phyloP scores from a whole-genome alignment of 2,888 invertebrate genomes.

The Thumatha senex region DNA sequence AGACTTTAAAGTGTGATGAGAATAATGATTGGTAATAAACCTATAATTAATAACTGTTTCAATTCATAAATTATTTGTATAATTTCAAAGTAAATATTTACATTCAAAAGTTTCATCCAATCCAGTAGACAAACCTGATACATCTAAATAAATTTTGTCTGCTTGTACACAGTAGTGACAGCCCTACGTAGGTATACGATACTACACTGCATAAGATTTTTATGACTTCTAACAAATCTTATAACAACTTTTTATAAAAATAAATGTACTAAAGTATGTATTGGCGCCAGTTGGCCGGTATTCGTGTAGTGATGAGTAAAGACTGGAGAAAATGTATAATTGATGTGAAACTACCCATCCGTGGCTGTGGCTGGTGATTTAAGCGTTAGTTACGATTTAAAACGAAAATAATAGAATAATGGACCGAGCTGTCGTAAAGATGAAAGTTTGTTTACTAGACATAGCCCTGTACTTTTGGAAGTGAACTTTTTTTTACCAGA shows the following conservation, averaged over 20 bases:
- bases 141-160: too few relatives aligned
- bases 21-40: too few relatives aligned
- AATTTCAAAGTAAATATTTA: too few relatives aligned
- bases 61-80: too few relatives aligned
- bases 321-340: conserved; percentile 17
- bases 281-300: conserved; percentile 15
- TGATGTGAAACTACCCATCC: conserved; percentile 14
- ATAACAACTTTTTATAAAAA: conserved; percentile 9
- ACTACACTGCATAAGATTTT: conserved; percentile 5
- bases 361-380: conserved; percentile 1
- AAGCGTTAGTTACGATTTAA: conserved; percentile 17
- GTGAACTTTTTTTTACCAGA: too few relatives aligned
- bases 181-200: neutral
- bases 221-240: conserved; percentile 13
- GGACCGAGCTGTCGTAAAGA: conserved; percentile 8
- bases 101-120: too few relatives aligned
- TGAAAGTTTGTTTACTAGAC: conserved; percentile 15
- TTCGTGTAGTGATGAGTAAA: conserved; percentile 7
- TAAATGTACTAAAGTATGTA: conserved; percentile 12
- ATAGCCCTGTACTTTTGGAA: neutral
- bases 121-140: too few relatives aligned
- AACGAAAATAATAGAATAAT: conserved; percentile 18
- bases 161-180: neutral
- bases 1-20: too few relatives aligned
- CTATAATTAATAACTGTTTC: too few relatives aligned